phyloP scores from a whole-genome alignment of 37 sponge, comb jelly and placozoan genomes.

The Beroe forskalii region DNA sequence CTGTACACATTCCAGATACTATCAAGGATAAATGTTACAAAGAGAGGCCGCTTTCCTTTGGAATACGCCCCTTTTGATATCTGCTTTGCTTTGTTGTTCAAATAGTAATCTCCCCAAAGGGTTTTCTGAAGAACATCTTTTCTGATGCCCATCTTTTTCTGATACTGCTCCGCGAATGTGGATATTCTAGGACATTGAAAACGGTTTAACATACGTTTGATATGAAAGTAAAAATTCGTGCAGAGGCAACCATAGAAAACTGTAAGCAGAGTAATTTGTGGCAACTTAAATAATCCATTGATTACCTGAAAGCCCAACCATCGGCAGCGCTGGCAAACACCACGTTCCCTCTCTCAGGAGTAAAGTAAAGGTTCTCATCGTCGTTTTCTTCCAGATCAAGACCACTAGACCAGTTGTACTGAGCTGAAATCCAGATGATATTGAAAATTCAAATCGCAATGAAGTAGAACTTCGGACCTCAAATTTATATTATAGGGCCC shows the following conservation, averaged over 20 bases:
- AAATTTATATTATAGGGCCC: too few species aligned
- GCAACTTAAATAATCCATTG: too few species aligned
- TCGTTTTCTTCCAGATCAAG: constrained; percentile 75
- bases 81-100: constrained; percentile 85
- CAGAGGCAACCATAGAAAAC: too few species aligned
- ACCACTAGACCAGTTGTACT: constrained; percentile 86
- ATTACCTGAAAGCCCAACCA: constrained; percentile 98
- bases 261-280: too few species aligned
- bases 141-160: constrained; percentile 85
- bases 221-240: too few species aligned
- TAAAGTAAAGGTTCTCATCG: constrained; percentile 90
- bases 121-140: constrained; percentile 79
- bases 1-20: constrained; percentile 95
- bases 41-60: constrained; percentile 95
- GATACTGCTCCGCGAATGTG: constrained; percentile 82
- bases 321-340: constrained; percentile 90
- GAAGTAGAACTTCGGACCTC: too few species aligned
- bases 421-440: not conserved
- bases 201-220: too few species aligned
- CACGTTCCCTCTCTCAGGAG: constrained; percentile 94
- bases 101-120: constrained; percentile 97
- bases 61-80: constrained; percentile 90
- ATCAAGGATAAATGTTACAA: constrained; percentile 95
- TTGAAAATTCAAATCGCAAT: too few species aligned
- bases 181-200: constrained; percentile 73